Conservation (phyloP, 2,797 vertebrate genomes). For the Onychomys torridus region DNA sequence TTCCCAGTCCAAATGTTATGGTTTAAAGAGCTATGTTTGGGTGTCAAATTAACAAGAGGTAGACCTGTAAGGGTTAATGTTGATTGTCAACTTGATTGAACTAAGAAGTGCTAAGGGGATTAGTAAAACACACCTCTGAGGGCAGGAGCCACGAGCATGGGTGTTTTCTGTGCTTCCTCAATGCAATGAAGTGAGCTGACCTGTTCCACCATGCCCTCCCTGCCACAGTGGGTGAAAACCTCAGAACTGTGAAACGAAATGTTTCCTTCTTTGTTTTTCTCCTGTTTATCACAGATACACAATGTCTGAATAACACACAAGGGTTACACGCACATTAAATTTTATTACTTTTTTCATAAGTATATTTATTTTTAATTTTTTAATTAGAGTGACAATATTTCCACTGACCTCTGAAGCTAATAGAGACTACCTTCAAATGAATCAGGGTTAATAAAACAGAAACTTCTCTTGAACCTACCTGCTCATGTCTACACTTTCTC, state of each 20-base stretch:
- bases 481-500: background rate
- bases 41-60: background rate
- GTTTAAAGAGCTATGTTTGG: background rate
- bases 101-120: background rate
- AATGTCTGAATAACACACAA: background rate
- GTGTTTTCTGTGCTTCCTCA: background rate
- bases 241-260: background rate
- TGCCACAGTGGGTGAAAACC: background rate
- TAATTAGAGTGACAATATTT: conserved; percentile 22
- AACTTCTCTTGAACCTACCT: conserved; percentile 3
- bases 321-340: conserved; percentile 7
- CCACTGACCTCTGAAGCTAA: conserved; percentile 23
- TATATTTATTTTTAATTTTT: conserved; percentile 46
- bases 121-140: background rate
- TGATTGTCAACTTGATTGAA: background rate
- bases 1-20: background rate
- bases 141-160: background rate
- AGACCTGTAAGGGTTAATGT: background rate
- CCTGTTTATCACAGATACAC: background rate
- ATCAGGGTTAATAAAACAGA: conserved; percentile 34
- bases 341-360: conserved; percentile 31
- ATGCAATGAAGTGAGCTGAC: background rate
- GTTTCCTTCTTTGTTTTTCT: background rate
- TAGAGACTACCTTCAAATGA: background rate
- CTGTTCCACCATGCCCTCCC: background rate